Evolutionary conservation across 2,888 invertebrate genomes (phyloP).

Genomic region (Encarsia formosa): DNA sequence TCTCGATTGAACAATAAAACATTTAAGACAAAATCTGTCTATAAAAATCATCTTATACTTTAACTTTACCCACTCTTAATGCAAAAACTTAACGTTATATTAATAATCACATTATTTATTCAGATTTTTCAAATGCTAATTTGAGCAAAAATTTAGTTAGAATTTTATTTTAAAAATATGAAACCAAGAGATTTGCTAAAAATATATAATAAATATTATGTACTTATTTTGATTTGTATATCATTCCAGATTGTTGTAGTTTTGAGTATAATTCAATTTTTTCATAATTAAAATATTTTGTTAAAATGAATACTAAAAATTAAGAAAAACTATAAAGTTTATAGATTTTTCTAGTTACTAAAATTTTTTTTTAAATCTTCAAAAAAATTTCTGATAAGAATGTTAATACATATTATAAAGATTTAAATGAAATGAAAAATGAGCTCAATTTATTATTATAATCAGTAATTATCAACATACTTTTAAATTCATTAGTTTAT

Average conservation of each 20-base stretch:
- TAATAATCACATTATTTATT: not conserved
- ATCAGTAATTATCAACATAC: no score
- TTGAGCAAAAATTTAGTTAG: constrained; percentile 7
- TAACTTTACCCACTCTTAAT: constrained; percentile 22
- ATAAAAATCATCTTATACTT: constrained; percentile 18
- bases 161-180: constrained; percentile 9
- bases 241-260: no score
- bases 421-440: no score
- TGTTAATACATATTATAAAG: no score
- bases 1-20: constrained; percentile 21
- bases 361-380: constrained; percentile 9
- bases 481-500: no score
- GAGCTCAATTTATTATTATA: no score
- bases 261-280: no score
- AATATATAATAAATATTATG: no score
- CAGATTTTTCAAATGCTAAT: not conserved
- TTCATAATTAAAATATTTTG: no score
- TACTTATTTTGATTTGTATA: no score
- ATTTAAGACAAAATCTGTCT: constrained; percentile 17
- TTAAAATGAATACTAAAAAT: no score
- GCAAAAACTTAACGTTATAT: constrained; percentile 10
- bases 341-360: constrained; percentile 9
- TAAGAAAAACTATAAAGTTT: no score
- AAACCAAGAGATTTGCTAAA: constrained; percentile 14
- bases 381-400: constrained; percentile 21